Conservation (phyloP, 2,113 vertebrate species). For the Ahaetulla prasina region DNA sequence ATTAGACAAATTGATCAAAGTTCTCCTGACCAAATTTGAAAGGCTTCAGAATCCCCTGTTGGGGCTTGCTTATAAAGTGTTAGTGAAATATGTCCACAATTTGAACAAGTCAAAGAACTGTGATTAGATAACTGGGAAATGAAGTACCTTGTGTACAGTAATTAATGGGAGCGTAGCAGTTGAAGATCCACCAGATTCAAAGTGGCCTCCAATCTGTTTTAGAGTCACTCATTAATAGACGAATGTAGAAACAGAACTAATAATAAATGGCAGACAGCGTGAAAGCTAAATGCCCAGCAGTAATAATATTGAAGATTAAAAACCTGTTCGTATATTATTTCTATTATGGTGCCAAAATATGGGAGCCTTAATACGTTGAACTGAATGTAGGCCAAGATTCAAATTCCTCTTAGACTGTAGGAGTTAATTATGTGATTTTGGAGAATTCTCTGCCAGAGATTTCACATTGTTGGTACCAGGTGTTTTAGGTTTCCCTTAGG, state of each 20-base stretch:
- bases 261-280: not conserved
- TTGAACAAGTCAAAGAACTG: not conserved
- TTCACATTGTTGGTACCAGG: not conserved
- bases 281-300: not conserved
- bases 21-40: not conserved
- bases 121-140: not conserved
- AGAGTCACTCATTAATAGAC: not conserved
- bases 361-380: not conserved
- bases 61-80: not conserved
- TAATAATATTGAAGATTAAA: not conserved
- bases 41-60: not conserved
- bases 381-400: not conserved
- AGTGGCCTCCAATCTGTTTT: not conserved
- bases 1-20: not conserved
- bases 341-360: not conserved
- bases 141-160: not conserved
- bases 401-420: not conserved
- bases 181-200: not conserved
- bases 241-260: not conserved
- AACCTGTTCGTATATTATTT: not conserved
- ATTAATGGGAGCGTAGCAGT: not conserved
- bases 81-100: not conserved
- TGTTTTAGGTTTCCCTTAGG: not conserved
- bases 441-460: not conserved
- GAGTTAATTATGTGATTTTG: not conserved